Evolutionary conservation across 2,113 vertebrate genomes (phyloP), one percentile per base, ranked within the genome.

Genomic region (Xyrauchen texanus): DNA sequence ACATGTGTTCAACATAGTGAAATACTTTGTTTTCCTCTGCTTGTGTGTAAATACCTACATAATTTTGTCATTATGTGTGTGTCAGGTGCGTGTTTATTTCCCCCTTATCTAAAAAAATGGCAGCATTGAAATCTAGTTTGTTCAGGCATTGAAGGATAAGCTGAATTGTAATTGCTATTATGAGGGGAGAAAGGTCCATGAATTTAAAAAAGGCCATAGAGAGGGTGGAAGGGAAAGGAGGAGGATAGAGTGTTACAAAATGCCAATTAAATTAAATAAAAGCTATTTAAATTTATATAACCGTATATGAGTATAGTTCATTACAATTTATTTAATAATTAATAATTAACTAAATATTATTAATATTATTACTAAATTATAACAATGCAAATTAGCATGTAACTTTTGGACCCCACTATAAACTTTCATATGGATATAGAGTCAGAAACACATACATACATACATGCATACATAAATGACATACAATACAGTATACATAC

Each of bases 161-260:
- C 86, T 89, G 47, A 49, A 49, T 3, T 49, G 47, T 49, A 8
- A 96, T 91, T 92, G 92, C 93, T 34, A 34, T 34, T 34, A 34
- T 3, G 21, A 34, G 21, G 21, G 21, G 21, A 34, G 21, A 34
- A 34, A 34, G 3, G 21, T 34, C 21, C 21, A 97, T 97, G 94
- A 94, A 96, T 97, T 96, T 97, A 91, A 91, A 95, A 93, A 93
- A 94, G 92, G 88, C 90, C 87, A 86, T 63, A 64, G 42, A 49
- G 8, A 42, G 67, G 62, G 72, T 84, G 80, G 82, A 82, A 87
- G 87, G 58, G 12, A 8, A n/a, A 51, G 47, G 42, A n/a, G n/a
- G n/a, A n/a, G n/a, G n/a, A n/a, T n/a, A n/a, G n/a, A n/a, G n/a
- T n/a, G n/a, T n/a, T n/a, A n/a, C n/a, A n/a, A n/a, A n/a, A n/a